Conservation (phyloP, 2,113 vertebrate genomes). For the Rhabdornis inornatus region DNA sequence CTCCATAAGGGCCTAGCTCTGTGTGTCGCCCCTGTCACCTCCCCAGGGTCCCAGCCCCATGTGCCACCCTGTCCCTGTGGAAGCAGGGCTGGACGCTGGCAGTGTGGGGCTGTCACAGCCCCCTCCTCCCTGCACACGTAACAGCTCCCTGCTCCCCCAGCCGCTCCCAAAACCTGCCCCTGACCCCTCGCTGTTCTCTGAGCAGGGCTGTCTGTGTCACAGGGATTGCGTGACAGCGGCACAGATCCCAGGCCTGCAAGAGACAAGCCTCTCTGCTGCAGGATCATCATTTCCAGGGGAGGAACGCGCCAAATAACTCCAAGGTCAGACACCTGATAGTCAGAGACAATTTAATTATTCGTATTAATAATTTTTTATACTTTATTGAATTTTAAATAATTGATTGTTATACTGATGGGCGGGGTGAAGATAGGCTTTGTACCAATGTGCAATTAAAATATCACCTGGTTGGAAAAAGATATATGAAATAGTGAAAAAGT, state of each 20-base stretch:
- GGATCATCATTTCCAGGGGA: neutral
- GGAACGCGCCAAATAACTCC: accelerated
- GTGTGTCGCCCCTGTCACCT: neutral
- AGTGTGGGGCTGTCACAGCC: neutral
- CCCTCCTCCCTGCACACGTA: neutral
- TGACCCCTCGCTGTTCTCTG: neutral
- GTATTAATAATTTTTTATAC: neutral
- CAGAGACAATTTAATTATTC: neutral
- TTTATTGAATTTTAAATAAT: neutral
- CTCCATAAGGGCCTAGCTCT: accelerated
- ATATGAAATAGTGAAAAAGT: neutral
- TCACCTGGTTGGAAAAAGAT: neutral
- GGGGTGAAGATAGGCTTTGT: neutral
- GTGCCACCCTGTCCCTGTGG: neutral
- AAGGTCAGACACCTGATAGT: neutral
- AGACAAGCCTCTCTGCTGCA: neutral
- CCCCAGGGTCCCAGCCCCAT: accelerated
- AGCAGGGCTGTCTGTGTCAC: neutral
- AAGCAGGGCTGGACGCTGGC: neutral
- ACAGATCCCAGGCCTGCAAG: neutral
- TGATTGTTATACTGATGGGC: neutral
- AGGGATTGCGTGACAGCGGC: neutral
- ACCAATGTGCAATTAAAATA: neutral
- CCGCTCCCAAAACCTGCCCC: neutral
- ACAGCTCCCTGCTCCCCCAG: neutral